A percentile compares a stretch with the other conserved stretches of the same genome.
These are phyloP conservation scores for Hyperopisus bebe DNA, from an alignment of 2,113 vertebrate genomes.

Conservation along the genomic window DNA sequence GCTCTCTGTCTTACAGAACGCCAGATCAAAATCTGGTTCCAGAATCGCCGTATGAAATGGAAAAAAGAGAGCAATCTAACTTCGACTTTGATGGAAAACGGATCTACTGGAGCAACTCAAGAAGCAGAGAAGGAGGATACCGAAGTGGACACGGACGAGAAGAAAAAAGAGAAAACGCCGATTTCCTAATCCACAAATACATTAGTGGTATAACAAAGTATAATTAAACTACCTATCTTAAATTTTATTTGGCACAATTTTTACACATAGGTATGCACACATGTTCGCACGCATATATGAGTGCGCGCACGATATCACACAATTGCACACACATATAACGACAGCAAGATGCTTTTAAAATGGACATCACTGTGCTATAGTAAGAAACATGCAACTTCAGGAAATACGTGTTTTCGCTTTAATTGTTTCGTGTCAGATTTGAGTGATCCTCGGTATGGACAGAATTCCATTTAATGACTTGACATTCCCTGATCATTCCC, in stretches of 20 bases:
- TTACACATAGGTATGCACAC: constrained; percentile 3
- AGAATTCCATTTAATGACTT: constrained; percentile 14
- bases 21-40: constrained; percentile 96
- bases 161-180: constrained; percentile 51
- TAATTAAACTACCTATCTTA: constrained; percentile 34
- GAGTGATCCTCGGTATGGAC: constrained; percentile 2
- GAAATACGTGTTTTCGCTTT: constrained; percentile 8
- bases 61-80: constrained; percentile 89
- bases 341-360: neutral
- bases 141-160: constrained; percentile 70
- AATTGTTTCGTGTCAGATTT: neutral
- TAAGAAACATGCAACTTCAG: constrained; percentile 2
- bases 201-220: neutral
- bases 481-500: constrained; percentile 15
- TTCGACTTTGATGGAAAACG: constrained; percentile 74
- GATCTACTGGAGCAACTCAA: constrained; percentile 60
- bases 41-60: constrained; percentile 94
- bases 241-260: constrained; percentile 31
- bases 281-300: neutral
- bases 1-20: constrained; percentile 85
- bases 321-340: neutral
- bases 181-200: constrained; percentile 17
- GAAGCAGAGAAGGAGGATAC: constrained; percentile 65
- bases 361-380: constrained; percentile 8
- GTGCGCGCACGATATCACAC: neutral